Evolutionary conservation across 1,140 invertebrate species (phyloP).

Genomic region (Sarcophaga bullata): DNA sequence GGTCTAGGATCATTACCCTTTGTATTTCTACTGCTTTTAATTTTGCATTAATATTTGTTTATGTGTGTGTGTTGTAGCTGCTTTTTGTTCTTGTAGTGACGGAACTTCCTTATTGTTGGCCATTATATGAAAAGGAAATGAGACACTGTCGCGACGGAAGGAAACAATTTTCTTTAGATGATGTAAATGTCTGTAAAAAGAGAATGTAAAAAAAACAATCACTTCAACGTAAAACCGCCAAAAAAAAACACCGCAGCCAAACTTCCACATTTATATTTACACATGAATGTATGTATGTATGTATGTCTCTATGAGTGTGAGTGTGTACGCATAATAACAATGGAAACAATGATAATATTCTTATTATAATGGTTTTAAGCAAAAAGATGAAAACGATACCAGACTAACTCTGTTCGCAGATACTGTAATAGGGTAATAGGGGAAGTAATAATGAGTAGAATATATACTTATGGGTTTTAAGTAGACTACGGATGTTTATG

Average conservation of each 20-base stretch:
- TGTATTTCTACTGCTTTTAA: too few relatives aligned
- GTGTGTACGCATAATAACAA: slow-evolving; percentile 27
- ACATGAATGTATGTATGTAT: background rate
- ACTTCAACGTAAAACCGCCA: too few relatives aligned
- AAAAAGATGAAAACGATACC: slow-evolving; percentile 35
- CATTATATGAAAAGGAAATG: slow-evolving; percentile 38
- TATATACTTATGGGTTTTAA: slow-evolving; percentile 1
- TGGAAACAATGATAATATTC: slow-evolving; percentile 37
- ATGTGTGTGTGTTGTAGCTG: slow-evolving; percentile 23
- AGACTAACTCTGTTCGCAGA: slow-evolving; percentile 2
- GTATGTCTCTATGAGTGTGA: background rate
- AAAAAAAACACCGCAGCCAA: background rate
- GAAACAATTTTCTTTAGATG: slow-evolving; percentile 37
- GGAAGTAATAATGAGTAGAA: slow-evolving; percentile 15
- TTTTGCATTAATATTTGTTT: background rate
- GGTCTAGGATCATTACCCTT: too few relatives aligned
- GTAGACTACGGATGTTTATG: background rate
- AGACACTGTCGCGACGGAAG: slow-evolving; percentile 36
- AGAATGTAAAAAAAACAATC: background rate
- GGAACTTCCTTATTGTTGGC: slow-evolving; percentile 40
- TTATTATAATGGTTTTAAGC: slow-evolving; percentile 29
- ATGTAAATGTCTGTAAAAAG: slow-evolving; percentile 28
- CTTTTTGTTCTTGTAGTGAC: slow-evolving; percentile 23
- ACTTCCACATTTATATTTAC: background rate
- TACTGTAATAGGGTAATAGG: slow-evolving; percentile 21